Evolutionary conservation across 2,797 vertebrate genomes (phyloP).

Genomic region (Crax fasciolata): DNA sequence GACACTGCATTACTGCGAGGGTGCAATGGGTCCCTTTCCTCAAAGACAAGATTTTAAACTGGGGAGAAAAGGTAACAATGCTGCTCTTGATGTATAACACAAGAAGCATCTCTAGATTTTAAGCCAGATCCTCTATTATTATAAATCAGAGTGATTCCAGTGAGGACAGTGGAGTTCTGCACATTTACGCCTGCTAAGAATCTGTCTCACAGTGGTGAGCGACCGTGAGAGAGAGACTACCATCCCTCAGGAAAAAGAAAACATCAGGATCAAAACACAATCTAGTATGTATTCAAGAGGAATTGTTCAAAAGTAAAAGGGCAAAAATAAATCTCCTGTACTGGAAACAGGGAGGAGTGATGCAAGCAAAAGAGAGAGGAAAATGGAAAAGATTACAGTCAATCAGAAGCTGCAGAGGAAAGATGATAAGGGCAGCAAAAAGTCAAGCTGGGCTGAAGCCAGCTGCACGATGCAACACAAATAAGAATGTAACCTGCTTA

Average conservation of each 20-base stretch:
- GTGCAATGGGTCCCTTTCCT: background rate
- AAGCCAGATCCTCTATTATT: background rate
- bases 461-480: background rate
- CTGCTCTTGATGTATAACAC: background rate
- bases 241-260: background rate
- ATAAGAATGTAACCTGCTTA: background rate
- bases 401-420: background rate
- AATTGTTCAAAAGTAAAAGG: background rate
- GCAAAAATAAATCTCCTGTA: background rate
- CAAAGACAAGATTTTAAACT: background rate
- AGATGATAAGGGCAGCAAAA: slow-evolving; percentile 5
- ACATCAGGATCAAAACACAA: rapidly evolving
- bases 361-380: background rate
- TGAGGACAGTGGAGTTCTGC: background rate
- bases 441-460: background rate
- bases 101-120: background rate
- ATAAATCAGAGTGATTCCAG: background rate
- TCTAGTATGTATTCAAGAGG: background rate
- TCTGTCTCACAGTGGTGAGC: background rate
- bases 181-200: background rate
- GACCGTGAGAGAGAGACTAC: background rate
- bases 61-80: background rate
- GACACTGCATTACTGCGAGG: background rate
- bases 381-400: background rate
- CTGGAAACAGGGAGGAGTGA: background rate